Conservation (phyloP, 2,113 vertebrate genomes). For the Oreochromis aureus region DNA sequence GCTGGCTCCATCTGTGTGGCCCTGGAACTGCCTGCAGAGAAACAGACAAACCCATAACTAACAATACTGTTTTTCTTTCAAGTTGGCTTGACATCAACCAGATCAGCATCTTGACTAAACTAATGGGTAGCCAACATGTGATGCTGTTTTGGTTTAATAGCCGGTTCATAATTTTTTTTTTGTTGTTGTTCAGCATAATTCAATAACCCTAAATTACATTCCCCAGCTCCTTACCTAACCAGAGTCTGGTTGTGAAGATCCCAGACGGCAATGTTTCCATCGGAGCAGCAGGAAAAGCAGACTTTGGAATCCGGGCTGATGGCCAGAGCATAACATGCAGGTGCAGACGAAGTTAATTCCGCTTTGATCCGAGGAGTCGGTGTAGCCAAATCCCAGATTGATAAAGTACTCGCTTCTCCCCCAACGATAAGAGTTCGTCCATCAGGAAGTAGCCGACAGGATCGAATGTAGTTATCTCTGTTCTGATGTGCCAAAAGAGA, state of each 20-base stretch:
- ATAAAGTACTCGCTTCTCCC: constrained; percentile 90
- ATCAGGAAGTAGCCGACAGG: constrained; percentile 93
- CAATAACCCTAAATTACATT: neutral
- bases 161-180: fast-evolving
- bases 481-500: constrained; percentile 74
- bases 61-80: neutral
- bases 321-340: constrained; percentile 91
- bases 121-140: neutral
- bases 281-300: constrained; percentile 96
- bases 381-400: constrained; percentile 95
- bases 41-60: neutral
- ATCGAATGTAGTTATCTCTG: constrained; percentile 97
- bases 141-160: neutral
- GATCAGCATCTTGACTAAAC: neutral
- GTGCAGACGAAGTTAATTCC: constrained; percentile 90
- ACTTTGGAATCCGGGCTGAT: constrained; percentile 98
- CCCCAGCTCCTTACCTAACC: constrained; percentile 77
- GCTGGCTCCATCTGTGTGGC: constrained; percentile 93
- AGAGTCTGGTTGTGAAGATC: constrained; percentile 97
- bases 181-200: neutral
- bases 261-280: constrained; percentile 96
- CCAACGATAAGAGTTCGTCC: constrained; percentile 94
- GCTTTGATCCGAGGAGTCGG: constrained; percentile 95
- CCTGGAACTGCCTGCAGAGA: constrained; percentile 87
- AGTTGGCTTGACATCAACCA: neutral